Evolutionary conservation across 2,797 vertebrate species (phyloP).

Genomic region (Chiroxiphia lanceolata): DNA sequence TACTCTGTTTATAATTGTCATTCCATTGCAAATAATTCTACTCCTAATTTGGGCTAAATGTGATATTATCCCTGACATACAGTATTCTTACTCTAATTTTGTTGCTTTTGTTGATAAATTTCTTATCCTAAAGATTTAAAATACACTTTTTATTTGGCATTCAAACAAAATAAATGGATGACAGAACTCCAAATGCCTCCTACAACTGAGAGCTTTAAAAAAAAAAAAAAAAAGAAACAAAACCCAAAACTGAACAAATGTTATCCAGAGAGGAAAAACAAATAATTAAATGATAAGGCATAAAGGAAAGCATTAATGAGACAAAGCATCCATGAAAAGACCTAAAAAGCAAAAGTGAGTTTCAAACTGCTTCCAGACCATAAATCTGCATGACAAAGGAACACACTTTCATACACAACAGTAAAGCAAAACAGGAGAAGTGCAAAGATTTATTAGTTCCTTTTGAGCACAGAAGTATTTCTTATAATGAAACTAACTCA

Average conservation of each 20-base stretch:
- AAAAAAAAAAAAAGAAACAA: background rate
- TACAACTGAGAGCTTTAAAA: background rate
- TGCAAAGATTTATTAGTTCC: background rate
- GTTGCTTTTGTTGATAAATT: background rate
- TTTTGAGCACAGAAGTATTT: background rate
- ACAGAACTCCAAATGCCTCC: background rate
- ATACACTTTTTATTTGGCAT: background rate
- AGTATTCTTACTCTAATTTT: background rate
- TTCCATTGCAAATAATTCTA: background rate
- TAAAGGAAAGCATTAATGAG: constrained; percentile 1
- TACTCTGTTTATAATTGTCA: background rate
- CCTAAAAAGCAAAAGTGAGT: background rate
- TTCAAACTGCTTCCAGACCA: background rate
- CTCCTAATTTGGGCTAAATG: background rate
- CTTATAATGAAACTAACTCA: background rate
- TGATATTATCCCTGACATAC: background rate
- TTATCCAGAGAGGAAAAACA: background rate
- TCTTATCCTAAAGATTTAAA: background rate
- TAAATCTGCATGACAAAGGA: background rate
- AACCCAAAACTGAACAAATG: background rate
- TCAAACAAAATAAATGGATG: background rate
- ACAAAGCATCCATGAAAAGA: background rate
- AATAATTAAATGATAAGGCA: background rate
- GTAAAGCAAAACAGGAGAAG: background rate
- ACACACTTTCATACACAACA: background rate